phyloP scores from a whole-genome alignment of 2,888 invertebrate genomes.

The Ypsolopha sequella region DNA sequence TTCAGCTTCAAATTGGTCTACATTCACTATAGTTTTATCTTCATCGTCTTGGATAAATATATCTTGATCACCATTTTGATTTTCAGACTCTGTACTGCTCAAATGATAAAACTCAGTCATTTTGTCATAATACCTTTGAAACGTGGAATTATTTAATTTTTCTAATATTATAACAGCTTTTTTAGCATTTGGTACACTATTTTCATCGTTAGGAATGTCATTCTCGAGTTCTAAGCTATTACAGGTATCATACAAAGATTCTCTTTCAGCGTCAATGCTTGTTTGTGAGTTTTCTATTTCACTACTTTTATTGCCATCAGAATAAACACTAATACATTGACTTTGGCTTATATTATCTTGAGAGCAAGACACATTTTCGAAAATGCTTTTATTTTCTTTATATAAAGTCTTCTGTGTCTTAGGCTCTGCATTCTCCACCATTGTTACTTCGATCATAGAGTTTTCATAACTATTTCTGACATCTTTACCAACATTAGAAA shows the following conservation, averaged over 20 bases:
- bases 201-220: conserved; percentile 1
- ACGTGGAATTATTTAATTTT: conserved; percentile 31
- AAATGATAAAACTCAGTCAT: conserved; percentile 4
- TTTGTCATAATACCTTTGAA: conserved; percentile 32
- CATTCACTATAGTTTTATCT: neutral
- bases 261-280: conserved; percentile 13
- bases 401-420: neutral
- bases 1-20: too few species aligned
- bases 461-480: conserved; percentile 4
- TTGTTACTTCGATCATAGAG: neutral
- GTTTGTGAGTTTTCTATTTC: neutral
- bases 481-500: conserved; percentile 8
- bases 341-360: too few species aligned
- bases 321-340: too few species aligned
- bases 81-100: conserved; percentile 12
- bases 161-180: neutral
- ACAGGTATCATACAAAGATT: conserved; percentile 50
- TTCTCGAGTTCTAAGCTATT: conserved; percentile 17
- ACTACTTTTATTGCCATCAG: neutral
- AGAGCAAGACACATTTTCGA: neutral
- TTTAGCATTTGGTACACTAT: neutral
- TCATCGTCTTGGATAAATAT: neutral
- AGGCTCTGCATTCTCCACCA: neutral
- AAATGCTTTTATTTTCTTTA: neutral
- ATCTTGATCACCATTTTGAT: neutral